Conservation (phyloP, 2,888 invertebrate species). For the Drosophila ezoana region DNA sequence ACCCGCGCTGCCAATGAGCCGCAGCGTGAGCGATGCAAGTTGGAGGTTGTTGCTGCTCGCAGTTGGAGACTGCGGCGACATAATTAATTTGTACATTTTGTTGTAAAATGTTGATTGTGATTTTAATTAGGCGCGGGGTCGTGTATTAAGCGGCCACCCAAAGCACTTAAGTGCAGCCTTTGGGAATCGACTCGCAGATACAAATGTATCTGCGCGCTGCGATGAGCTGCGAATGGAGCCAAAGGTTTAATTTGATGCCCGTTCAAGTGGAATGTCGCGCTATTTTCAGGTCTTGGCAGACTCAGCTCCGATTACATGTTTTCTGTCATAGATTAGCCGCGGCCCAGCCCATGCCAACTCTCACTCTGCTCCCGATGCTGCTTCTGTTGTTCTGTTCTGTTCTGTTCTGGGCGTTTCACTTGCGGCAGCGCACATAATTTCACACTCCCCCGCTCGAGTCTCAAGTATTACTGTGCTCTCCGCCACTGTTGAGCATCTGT, state of each 20-base stretch:
- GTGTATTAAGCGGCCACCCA: slow-evolving; percentile 65
- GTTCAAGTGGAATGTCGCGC: slow-evolving; percentile 44
- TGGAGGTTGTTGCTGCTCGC: slow-evolving; percentile 29
- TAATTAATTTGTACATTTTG: slow-evolving; percentile 75
- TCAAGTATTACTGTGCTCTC: slow-evolving; percentile 5
- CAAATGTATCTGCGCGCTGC: slow-evolving; percentile 33
- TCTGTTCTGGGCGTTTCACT: slow-evolving; percentile 52
- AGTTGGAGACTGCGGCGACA: slow-evolving; percentile 39
- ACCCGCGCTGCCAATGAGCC: slow-evolving; percentile 50
- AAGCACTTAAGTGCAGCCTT: slow-evolving; percentile 56
- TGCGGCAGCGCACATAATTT: slow-evolving; percentile 67
- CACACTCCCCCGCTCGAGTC: slow-evolving; percentile 61
- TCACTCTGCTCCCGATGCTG: not conserved
- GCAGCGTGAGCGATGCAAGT: slow-evolving; percentile 51
- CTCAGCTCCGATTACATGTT: slow-evolving; percentile 72
- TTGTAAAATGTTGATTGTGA: slow-evolving; percentile 65
- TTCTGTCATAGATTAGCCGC: slow-evolving; percentile 78
- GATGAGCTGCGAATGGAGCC: slow-evolving; percentile 60
- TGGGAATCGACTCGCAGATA: slow-evolving; percentile 46
- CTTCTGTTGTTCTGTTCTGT: not conserved
- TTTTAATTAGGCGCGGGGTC: slow-evolving; percentile 69
- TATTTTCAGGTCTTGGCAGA: slow-evolving; percentile 54
- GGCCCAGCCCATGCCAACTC: slow-evolving; percentile 51
- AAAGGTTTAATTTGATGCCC: slow-evolving; percentile 50
- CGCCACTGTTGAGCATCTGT: slow-evolving; percentile 67